Conservation (phyloP, 2,888 invertebrate species). For the Cyaniris semiargus region DNA sequence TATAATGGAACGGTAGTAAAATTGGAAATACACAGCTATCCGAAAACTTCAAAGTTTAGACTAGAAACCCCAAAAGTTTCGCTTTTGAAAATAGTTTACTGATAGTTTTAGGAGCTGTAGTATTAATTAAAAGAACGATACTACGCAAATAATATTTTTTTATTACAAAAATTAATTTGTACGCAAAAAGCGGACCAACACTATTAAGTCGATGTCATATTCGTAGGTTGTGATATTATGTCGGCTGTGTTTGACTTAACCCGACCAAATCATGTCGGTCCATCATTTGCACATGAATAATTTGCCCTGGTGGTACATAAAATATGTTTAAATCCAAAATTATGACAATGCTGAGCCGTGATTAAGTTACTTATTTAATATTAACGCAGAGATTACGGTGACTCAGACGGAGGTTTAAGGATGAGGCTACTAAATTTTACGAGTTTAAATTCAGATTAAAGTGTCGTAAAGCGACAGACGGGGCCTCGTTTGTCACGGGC, state of each 20-base stretch:
- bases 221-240: too few species aligned
- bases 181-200: too few species aligned
- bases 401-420: slow-evolving; percentile 40
- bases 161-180: too few species aligned
- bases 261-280: too few species aligned
- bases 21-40: neutral
- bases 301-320: neutral
- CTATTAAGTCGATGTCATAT: too few species aligned
- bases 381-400: slow-evolving; percentile 1
- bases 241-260: too few species aligned
- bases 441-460: slow-evolving; percentile 54
- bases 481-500: slow-evolving; percentile 58
- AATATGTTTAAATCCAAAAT: neutral
- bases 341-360: too few species aligned
- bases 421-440: slow-evolving; percentile 43
- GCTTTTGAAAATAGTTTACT: neutral
- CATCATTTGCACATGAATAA: too few species aligned
- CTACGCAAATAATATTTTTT: neutral
- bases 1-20: neutral
- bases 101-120: neutral
- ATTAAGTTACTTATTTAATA: neutral
- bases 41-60: neutral
- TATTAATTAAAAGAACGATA: neutral
- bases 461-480: slow-evolving; percentile 41
- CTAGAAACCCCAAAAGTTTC: slow-evolving; percentile 8